Evolutionary conservation across 30 jellyfish, hydroid and myxozoan species (phyloP).

Genomic region (Chrysaora quinquecirrha): DNA sequence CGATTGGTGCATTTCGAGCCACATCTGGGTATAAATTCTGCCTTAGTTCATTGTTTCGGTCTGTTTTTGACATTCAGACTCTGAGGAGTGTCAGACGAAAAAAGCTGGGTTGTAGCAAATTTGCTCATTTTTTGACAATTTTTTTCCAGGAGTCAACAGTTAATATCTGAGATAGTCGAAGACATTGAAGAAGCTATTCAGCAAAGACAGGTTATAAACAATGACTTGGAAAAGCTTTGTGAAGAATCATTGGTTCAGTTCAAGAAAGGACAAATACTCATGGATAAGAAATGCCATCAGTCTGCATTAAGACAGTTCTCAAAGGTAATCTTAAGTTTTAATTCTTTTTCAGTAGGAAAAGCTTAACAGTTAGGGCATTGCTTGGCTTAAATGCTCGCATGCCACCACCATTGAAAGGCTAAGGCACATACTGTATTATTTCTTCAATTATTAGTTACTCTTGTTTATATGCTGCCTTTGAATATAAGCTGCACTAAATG

Average conservation of each 20-base stretch:
- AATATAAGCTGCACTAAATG: not conserved
- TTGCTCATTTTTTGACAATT: too few species aligned
- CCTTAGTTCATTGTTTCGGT: too few species aligned
- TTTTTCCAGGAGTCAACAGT: slow-evolving; percentile 13
- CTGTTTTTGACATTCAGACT: too few species aligned
- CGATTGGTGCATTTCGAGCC: too few species aligned
- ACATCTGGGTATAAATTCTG: too few species aligned
- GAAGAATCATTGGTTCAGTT: slow-evolving; percentile 41
- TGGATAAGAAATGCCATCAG: slow-evolving; percentile 22
- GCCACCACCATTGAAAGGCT: too few species aligned
- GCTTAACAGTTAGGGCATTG: too few species aligned
- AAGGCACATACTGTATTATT: not conserved
- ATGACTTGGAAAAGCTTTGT: slow-evolving; percentile 38
- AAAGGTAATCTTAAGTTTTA: slow-evolving; percentile 12
- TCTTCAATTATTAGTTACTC: not conserved
- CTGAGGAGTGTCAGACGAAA: too few species aligned
- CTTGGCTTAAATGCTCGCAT: too few species aligned
- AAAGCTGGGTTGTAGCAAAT: too few species aligned
- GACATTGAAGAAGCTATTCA: slow-evolving; percentile 41
- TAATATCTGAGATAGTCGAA: slow-evolving; percentile 9
- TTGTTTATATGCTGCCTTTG: not conserved
- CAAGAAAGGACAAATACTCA: slow-evolving; percentile 27
- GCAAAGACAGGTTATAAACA: slow-evolving; percentile 16
- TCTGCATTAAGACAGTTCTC: slow-evolving; percentile 46
- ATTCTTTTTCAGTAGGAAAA: too few species aligned